Percentiles rank a stretch among this genome's conserved stretches.
Evolutionary conservation across 23 tunicate genomes (phyloP).

Genomic region (Halocynthia roretzi): DNA sequence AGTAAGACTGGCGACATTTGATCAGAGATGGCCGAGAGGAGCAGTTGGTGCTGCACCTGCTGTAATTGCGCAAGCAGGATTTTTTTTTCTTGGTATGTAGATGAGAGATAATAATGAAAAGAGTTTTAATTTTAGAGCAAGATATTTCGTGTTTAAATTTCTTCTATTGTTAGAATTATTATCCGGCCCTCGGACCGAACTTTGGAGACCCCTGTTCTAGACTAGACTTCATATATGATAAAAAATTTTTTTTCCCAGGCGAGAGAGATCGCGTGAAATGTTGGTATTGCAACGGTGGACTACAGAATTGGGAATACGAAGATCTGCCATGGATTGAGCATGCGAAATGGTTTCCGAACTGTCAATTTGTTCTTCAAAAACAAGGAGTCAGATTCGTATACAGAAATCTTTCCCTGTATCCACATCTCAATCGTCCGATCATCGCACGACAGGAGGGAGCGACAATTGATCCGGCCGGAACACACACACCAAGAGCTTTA

Average conservation of each 20-base stretch:
- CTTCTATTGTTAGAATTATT: no score
- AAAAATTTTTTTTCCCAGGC: neutral
- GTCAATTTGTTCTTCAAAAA: conserved; percentile 14
- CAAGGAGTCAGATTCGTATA: conserved; percentile 21
- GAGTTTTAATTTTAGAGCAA: no score
- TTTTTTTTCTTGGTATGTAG: conserved; percentile 53
- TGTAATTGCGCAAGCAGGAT: conserved; percentile 66
- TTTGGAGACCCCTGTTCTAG: no score
- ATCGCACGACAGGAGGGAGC: no score
- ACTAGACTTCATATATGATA: no score
- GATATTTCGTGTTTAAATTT: no score
- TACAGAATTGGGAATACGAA: conserved; percentile 27
- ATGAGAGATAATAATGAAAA: no score
- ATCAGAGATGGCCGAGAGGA: conserved; percentile 53
- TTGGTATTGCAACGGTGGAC: conserved; percentile 33
- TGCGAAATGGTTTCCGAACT: conserved; percentile 31
- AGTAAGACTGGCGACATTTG: conserved; percentile 52
- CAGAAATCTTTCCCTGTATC: conserved; percentile 1
- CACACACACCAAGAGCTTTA: no score
- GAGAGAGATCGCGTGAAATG: conserved; percentile 33
- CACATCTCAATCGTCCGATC: no score
- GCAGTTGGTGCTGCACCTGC: conserved; percentile 36
- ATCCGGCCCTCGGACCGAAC: no score
- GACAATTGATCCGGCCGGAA: no score
- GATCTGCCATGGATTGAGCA: conserved; percentile 23